These are phyloP conservation scores for Saturnia pavonia DNA, from an alignment of 2,888 invertebrate genomes.

Conservation along the genomic window DNA sequence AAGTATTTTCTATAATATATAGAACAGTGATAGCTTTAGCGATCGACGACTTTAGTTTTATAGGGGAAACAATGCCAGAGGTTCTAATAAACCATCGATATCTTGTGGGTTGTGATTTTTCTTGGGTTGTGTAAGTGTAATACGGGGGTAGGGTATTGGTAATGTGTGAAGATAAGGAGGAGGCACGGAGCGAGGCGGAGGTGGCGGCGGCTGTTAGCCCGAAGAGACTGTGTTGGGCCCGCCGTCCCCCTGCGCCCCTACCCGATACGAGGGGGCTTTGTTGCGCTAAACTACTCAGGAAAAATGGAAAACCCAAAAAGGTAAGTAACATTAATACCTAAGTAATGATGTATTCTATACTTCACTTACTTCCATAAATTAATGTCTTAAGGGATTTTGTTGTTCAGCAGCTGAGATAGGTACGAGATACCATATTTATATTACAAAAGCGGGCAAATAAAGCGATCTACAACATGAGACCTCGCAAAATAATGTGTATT, in stretches of 20 bases:
- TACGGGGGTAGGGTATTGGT: constrained; percentile 47
- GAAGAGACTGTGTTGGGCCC: constrained; percentile 69
- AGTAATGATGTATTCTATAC: neutral
- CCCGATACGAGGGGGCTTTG: constrained; percentile 90
- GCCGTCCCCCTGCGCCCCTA: constrained; percentile 74
- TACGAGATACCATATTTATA: no score
- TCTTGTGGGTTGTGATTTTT: constrained; percentile 69
- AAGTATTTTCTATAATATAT: constrained; percentile 64
- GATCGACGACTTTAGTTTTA: constrained; percentile 51
- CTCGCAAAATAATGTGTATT: no score
- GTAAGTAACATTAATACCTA: constrained; percentile 61
- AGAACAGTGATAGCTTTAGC: constrained; percentile 66
- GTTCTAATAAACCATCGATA: constrained; percentile 75
- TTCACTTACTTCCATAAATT: no score
- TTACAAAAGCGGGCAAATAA: no score
- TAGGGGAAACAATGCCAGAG: constrained; percentile 73
- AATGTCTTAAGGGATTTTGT: no score
- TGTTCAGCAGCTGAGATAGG: no score
- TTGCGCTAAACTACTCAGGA: constrained; percentile 89
- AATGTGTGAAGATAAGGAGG: constrained; percentile 79
- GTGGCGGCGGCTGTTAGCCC: constrained; percentile 63
- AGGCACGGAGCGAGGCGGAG: constrained; percentile 68
- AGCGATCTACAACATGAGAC: no score
- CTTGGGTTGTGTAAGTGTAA: constrained; percentile 59
- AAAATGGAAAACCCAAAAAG: constrained; percentile 92